Evolutionary conservation across 2,113 vertebrate genomes (phyloP), one percentile per base, ranked within the genome.

Genomic region (Hyperopisus bebe): DNA sequence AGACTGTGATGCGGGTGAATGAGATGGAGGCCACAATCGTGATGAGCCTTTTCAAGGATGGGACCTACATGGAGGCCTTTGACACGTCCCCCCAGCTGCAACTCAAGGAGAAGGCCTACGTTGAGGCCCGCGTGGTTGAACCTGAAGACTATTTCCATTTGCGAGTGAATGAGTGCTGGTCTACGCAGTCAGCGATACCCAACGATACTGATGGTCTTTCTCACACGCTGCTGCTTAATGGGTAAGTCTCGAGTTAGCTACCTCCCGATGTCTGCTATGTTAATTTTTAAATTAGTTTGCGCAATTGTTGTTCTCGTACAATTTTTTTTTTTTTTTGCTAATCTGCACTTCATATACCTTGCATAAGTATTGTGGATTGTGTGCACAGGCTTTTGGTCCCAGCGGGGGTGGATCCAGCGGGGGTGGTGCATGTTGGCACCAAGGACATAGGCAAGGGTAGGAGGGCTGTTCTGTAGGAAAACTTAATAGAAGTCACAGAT

Each of bases 131-230:
- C 0, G 93, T 95, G 55, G 92, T 90, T 0, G 92, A 94, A 80
- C 95, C 94, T 1, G 92, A 90, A 35, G 95, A 94, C 15, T 93
- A 94, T 88, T 96, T 96, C 90, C 89, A 92, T 55, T 91, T 96
- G 10, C 92, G 87, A 19, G 35, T 96, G 0, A 91, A 94, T 1
- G 92, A 96, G 89, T 96, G 96, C 11, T 96, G 96, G 96, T 95
- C 95, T 88, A 94, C 94, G 0, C 94, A 94, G 93, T 50, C 87
- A 6, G 27, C 91, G 0, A 89, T 93, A 50, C 93, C 94, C 0
- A 93, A 94, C 86, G 3, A 89, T 0, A 90, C 93, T 0, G 88
- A 92, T 44, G 92, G 90, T 55, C 82, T 88, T 0, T 35, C 47
- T 6, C 94, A 96, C 91, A 80, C 82, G 0, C 94, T 96, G 89